Evolutionary conservation across 2,888 invertebrate species (phyloP).

Genomic region (Cheilosia scutellata): DNA sequence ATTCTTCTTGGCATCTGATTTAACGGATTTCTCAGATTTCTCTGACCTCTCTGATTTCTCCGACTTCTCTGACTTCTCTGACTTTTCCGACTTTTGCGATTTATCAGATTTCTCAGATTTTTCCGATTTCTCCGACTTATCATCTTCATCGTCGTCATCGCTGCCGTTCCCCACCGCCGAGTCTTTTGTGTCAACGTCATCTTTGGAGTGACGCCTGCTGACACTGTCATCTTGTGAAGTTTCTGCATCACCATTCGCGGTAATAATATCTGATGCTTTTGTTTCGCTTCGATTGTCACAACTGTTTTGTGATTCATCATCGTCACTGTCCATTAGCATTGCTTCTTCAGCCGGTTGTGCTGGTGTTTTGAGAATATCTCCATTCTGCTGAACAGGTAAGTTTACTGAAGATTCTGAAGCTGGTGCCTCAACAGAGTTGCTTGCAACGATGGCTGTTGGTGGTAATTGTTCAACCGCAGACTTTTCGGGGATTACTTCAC

Average conservation of each 20-base stretch:
- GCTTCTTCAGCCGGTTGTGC: conserved; percentile 35
- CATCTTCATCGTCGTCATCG: conserved; percentile 77
- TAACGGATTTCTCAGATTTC: conserved; percentile 75
- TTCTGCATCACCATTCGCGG: conserved; percentile 65
- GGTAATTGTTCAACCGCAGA: conserved; percentile 67
- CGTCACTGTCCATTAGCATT: conserved; percentile 70
- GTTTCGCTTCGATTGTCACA: conserved; percentile 68
- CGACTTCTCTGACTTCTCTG: conserved; percentile 77
- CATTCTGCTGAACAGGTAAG: conserved; percentile 78
- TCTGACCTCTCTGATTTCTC: conserved; percentile 77
- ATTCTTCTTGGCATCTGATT: conserved; percentile 64
- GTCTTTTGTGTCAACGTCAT: conserved; percentile 72
- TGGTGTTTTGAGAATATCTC: conserved; percentile 77
- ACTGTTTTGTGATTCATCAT: conserved; percentile 82
- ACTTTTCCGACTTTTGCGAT: conserved; percentile 76
- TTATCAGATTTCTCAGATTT: conserved; percentile 77
- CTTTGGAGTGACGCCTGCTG: conserved; percentile 48
- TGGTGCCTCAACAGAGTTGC: conserved; percentile 61
- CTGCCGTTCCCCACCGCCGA: conserved; percentile 54
- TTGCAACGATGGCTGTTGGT: conserved; percentile 75
- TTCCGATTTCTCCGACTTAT: conserved; percentile 76
- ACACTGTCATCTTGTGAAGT: conserved; percentile 51
- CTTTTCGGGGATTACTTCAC: conserved; percentile 78
- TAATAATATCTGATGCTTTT: conserved; percentile 72
- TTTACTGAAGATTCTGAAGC: conserved; percentile 77